phyloP scores from a whole-genome alignment of 2,797 vertebrate genomes.

The Zalophus californianus region DNA sequence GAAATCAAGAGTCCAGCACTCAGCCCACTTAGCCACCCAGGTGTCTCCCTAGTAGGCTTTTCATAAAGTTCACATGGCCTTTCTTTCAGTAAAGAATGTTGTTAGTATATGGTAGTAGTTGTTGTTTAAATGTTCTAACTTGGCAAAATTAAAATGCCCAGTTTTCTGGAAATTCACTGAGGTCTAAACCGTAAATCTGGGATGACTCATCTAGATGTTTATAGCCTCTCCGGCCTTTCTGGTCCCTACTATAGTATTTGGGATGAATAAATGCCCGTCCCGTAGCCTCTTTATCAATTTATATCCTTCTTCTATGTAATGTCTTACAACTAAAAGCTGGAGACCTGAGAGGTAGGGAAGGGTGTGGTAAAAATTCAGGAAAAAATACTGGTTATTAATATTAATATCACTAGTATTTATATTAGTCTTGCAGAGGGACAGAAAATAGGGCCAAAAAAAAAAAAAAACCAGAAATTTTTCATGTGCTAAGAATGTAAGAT shows the following conservation, averaged over 20 bases:
- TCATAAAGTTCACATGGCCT: neutral
- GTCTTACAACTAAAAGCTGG: conserved; percentile 1
- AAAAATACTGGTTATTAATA: neutral
- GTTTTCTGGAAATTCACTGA: neutral
- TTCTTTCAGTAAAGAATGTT: conserved; percentile 26
- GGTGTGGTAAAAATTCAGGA: neutral
- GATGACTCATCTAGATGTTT: neutral
- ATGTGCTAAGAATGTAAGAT: neutral
- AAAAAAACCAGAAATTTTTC: neutral
- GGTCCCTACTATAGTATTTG: neutral
- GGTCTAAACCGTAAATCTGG: neutral
- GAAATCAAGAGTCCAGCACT: neutral
- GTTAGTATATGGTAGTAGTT: too few species aligned
- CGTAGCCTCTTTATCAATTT: neutral
- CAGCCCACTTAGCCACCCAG: neutral
- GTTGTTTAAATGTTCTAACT: neutral
- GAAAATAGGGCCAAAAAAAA: neutral
- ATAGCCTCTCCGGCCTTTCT: neutral
- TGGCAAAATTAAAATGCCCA: neutral
- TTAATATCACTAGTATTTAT: neutral
- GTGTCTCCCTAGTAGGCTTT: neutral
- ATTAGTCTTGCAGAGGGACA: neutral
- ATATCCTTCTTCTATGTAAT: neutral
- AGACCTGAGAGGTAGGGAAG: neutral
- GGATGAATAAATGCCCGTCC: neutral